Evolutionary conservation across 2,113 vertebrate genomes (phyloP).

Genomic region (Trogon melanurus): DNA sequence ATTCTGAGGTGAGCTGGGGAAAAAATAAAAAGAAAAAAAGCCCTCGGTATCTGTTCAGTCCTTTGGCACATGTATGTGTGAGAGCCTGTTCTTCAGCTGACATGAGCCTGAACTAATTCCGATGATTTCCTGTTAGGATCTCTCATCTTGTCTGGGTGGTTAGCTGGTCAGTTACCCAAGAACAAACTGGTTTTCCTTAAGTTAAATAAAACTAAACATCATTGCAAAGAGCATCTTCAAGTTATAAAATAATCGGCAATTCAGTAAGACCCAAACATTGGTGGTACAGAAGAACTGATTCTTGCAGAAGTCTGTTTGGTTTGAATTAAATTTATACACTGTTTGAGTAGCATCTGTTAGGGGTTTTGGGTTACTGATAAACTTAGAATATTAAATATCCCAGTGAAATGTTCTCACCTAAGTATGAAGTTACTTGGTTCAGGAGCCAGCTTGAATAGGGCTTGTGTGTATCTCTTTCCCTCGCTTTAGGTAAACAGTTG

Average conservation of each 20-base stretch:
- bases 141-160: neutral
- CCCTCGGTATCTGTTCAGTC: neutral
- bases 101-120: neutral
- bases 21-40: too few species aligned
- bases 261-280: neutral
- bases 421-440: slow-evolving; percentile 31
- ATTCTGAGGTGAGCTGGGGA: neutral
- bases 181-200: neutral
- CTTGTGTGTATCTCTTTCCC: neutral
- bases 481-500: slow-evolving; percentile 9
- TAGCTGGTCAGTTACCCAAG: neutral
- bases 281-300: neutral
- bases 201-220: neutral
- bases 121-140: neutral
- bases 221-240: neutral
- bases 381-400: slow-evolving; percentile 14
- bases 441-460: neutral
- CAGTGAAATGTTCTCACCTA: neutral
- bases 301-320: neutral
- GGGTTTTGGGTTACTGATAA: slow-evolving; percentile 22
- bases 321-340: neutral
- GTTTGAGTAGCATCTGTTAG: slow-evolving; percentile 14
- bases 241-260: neutral
- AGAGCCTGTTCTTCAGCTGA: neutral
- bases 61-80: neutral